Conservation (phyloP, 2,797 vertebrate species). For the Myotis planiceps region DNA sequence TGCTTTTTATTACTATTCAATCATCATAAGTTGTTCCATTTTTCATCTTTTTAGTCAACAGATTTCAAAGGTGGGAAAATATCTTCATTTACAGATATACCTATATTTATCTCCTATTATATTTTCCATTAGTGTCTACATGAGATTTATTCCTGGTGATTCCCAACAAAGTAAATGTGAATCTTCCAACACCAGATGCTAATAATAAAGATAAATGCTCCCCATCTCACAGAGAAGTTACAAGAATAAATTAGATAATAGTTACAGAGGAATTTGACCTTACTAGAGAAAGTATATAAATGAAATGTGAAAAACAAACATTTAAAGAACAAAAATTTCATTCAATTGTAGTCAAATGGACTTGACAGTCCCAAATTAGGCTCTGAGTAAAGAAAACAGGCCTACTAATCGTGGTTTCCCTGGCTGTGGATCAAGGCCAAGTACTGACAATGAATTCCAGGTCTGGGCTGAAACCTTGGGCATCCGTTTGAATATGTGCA, state of each 20-base stretch:
- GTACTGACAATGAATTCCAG: conserved; percentile 59
- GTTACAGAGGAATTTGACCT: conserved; percentile 63
- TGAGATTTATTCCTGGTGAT: conserved; percentile 74
- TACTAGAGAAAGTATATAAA: conserved; percentile 21
- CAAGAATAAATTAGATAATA: conserved; percentile 70
- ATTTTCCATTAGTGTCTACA: conserved; percentile 74
- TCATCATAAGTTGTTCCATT: conserved; percentile 77
- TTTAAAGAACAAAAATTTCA: conserved; percentile 76
- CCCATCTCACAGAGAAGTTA: conserved; percentile 51
- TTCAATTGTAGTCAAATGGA: conserved; percentile 75
- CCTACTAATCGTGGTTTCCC: conserved; percentile 54
- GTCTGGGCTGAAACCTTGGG: background rate
- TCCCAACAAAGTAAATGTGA: conserved; percentile 70
- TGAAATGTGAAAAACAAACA: background rate
- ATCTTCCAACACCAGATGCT: conserved; percentile 66
- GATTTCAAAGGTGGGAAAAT: conserved; percentile 79
- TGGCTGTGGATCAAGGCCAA: conserved; percentile 69
- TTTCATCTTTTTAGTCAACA: conserved; percentile 82
- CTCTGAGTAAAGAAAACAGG: background rate
- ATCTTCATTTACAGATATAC: conserved; percentile 76
- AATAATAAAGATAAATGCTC: conserved; percentile 68
- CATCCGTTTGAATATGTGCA: background rate
- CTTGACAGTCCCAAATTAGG: conserved; percentile 25
- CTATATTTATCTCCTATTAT: conserved; percentile 78
- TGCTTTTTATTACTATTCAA: conserved; percentile 80